phyloP scores from a whole-genome alignment of 2,888 invertebrate genomes.

The Pandemis cinnamomeana region DNA sequence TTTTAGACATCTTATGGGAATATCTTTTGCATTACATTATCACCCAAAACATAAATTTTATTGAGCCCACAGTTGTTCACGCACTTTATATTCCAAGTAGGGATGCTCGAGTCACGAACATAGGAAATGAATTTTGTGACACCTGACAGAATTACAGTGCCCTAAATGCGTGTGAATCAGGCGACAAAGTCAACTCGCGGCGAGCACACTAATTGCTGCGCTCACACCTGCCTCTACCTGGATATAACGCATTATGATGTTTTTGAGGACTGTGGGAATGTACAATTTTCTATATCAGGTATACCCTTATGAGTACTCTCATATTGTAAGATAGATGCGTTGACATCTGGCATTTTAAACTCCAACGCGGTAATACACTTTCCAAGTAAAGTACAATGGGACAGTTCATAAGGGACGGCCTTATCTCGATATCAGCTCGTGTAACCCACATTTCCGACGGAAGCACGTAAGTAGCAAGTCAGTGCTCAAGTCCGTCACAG shows the following conservation, averaged over 20 bases:
- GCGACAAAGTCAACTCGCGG: constrained; percentile 69
- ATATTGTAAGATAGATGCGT: not conserved
- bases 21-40: constrained; percentile 23
- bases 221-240: constrained; percentile 72
- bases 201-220: constrained; percentile 64
- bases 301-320: not conserved
- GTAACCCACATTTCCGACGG: constrained; percentile 79
- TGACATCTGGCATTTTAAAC: not conserved
- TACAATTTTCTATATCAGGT: constrained; percentile 7
- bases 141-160: constrained; percentile 34
- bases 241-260: constrained; percentile 42
- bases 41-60: not conserved
- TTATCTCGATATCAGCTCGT: constrained; percentile 45
- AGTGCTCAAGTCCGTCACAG: constrained; percentile 76
- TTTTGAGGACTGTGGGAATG: constrained; percentile 42
- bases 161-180: constrained; percentile 62
- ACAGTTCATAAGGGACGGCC: constrained; percentile 44
- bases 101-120: constrained; percentile 25
- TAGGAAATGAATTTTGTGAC: constrained; percentile 32
- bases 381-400: constrained; percentile 31
- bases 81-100: constrained; percentile 1
- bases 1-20: constrained; percentile 19
- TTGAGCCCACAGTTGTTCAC: not conserved
- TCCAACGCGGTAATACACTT: not conserved
- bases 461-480: constrained; percentile 68